Percentiles rank a stretch among this genome's conserved stretches.
Evolutionary conservation across 2,888 invertebrate species (phyloP).

Genomic region (Phengaris arion): DNA sequence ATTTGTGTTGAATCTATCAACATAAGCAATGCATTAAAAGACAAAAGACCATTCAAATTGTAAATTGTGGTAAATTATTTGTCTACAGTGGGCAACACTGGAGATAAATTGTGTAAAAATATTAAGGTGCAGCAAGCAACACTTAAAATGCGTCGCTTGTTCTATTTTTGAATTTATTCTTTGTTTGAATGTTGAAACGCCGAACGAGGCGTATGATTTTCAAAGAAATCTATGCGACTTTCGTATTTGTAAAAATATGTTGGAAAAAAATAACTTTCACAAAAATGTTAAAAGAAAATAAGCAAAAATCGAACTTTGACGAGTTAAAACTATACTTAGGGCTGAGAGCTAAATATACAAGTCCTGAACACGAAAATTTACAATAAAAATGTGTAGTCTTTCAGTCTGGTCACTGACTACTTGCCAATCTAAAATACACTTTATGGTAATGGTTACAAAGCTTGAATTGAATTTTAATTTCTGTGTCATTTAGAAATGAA

Average conservation of each 20-base stretch:
- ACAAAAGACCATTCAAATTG: constrained; percentile 6
- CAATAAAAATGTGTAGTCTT: constrained; percentile 9
- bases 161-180: neutral
- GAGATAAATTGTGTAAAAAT: neutral
- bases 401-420: constrained; percentile 1
- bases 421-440: neutral
- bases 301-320: neutral
- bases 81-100: constrained; percentile 5
- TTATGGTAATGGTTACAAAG: neutral
- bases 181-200: neutral
- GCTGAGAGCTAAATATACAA: constrained; percentile 13
- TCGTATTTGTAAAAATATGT: too few species aligned
- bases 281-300: neutral
- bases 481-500: neutral
- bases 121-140: neutral
- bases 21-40: neutral
- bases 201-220: too few species aligned
- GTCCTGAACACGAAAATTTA: constrained; percentile 9
- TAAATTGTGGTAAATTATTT: constrained; percentile 20
- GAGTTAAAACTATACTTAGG: constrained; percentile 15
- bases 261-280: neutral
- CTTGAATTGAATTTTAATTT: neutral
- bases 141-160: neutral
- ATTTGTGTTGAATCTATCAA: neutral
- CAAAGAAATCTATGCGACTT: too few species aligned